Evolutionary conservation across 2,888 invertebrate species (phyloP).

Genomic region (Cantharis nigra): DNA sequence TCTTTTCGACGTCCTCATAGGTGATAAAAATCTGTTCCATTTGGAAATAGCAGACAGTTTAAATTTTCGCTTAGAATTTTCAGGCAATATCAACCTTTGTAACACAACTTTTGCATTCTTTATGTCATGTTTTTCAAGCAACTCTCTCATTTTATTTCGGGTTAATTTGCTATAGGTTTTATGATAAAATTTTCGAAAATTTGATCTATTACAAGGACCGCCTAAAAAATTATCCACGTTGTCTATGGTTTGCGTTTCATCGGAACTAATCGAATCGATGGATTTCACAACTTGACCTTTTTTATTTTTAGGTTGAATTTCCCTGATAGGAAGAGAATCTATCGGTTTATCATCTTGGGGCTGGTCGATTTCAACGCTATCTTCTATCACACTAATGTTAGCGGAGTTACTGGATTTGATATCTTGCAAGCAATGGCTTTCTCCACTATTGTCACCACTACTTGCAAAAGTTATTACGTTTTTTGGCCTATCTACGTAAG

Average conservation of each 20-base stretch:
- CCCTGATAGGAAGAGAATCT: background rate
- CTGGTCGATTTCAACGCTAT: background rate
- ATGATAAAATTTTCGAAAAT: background rate
- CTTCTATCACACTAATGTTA: background rate
- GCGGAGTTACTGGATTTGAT: background rate
- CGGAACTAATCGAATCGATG: background rate
- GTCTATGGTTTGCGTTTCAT: background rate
- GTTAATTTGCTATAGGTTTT: background rate
- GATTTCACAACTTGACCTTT: background rate
- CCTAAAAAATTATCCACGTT: background rate
- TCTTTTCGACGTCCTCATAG: constrained; percentile 1
- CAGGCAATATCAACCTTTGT: constrained; percentile 19
- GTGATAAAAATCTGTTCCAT: background rate
- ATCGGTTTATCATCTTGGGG: background rate
- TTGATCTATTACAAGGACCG: background rate
- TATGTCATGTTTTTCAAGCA: constrained; percentile 29
- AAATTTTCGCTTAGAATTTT: constrained; percentile 14
- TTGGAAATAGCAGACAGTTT: background rate
- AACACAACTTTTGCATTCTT: constrained; percentile 29
- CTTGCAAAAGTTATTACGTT: constrained; percentile 1
- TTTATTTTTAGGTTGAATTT: background rate
- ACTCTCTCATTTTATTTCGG: constrained; percentile 8
- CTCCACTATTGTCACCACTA: background rate
- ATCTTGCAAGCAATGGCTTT: background rate
- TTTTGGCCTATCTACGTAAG: background rate